phyloP scores from a whole-genome alignment of 2,888 invertebrate genomes.

The Oligia strigilis region DNA sequence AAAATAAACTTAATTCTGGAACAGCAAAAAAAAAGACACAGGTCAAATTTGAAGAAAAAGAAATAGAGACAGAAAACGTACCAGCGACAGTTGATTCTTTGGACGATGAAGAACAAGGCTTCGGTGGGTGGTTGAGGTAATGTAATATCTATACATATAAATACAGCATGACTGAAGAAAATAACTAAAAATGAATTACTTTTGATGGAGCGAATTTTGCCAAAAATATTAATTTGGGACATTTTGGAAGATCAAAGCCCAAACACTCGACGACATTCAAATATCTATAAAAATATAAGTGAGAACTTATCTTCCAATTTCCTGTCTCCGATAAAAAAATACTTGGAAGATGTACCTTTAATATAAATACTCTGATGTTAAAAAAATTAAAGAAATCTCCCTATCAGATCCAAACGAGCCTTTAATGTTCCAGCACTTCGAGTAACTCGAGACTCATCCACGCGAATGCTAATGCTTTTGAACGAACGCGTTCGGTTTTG shows the following conservation, averaged over 20 bases:
- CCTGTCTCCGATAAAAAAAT: slow-evolving; percentile 24
- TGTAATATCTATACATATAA: neutral
- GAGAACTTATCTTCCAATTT: slow-evolving; percentile 10
- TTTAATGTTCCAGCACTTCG: slow-evolving; percentile 60
- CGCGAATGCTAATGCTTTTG: slow-evolving; percentile 61
- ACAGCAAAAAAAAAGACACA: slow-evolving; percentile 71
- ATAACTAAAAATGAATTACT: neutral
- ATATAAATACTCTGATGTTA: slow-evolving; percentile 36
- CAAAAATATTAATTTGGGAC: neutral
- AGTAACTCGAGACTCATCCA: slow-evolving; percentile 58
- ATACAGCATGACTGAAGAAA: neutral
- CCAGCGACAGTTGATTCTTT: slow-evolving; percentile 71
- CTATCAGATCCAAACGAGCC: slow-evolving; percentile 56
- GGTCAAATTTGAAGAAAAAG: slow-evolving; percentile 69
- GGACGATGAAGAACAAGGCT: slow-evolving; percentile 86
- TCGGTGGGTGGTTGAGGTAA: slow-evolving; percentile 87
- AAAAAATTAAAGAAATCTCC: slow-evolving; percentile 58
- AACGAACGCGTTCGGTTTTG: slow-evolving; percentile 58
- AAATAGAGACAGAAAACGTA: slow-evolving; percentile 63
- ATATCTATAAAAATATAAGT: neutral
- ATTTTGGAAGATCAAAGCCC: neutral
- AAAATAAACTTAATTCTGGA: slow-evolving; percentile 75
- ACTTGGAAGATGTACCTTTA: slow-evolving; percentile 24
- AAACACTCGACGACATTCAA: neutral
- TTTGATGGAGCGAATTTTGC: neutral